Evolutionary conservation across 2,888 invertebrate species (phyloP), one percentile per base, ranked within the genome.

Genomic region (Eretmocerus hayati): DNA sequence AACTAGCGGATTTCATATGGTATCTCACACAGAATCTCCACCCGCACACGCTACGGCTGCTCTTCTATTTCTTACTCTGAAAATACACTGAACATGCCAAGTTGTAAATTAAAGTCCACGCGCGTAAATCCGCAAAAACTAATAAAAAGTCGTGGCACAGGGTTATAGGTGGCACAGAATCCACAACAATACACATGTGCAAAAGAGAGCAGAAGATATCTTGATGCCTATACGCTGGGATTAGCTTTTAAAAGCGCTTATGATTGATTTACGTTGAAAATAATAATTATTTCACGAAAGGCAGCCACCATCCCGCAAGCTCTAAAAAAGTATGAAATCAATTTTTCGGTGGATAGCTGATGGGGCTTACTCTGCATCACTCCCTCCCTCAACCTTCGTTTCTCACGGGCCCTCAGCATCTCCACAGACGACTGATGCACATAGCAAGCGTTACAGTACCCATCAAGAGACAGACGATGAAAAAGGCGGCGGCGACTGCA

Each of bases 281-380:
- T 54, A 54, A 54, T 54, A 44, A 54, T 54, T 54, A 54, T 54
- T 54, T 54, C 49, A 49, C 51, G 54, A 54, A 53, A 53, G 45
- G 36, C 38, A 22, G 20, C 2, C 32, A 30, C 48, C 20, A 36
- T n/a, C 36, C n/a, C 36, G n/a, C 36, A 8, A 8, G 18, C 35
- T 21, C 20, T 43, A 46, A 49, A 52, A 49, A 53, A 47, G 53
- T 49, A 49, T 53, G 48, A 53, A 53, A 53, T 53, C 53, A 53
- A 53, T 53, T 53, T 53, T 53, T 53, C 48, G 48, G 53, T 45
- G 15, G 26, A 11, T 11, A 11, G 26, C n/a, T 8, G 30, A 30
- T 30, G 13, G 13, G 8, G 8, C 30, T 30, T 30, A 43, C 46
- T 44, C 49, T 49, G 52, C 46, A 46, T 30, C 30, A 9, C 50